Evolutionary conservation across 2,888 invertebrate species (phyloP).

Genomic region (Hypercompe scribonia): DNA sequence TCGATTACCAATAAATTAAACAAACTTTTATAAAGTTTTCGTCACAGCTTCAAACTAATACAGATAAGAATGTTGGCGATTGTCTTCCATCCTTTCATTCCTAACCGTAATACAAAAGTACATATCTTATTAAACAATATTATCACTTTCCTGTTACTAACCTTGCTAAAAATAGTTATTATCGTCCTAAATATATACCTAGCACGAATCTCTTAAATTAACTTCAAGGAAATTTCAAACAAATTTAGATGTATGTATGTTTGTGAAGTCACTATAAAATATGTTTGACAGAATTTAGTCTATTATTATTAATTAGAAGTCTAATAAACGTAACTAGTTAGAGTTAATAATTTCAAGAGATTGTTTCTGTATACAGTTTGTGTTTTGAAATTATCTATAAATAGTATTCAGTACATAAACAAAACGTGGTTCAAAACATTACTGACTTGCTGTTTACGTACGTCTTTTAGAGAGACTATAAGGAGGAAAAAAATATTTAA

Average conservation of each 20-base stretch:
- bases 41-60: not conserved
- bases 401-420: not conserved
- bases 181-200: not conserved
- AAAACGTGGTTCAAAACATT: not conserved
- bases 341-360: not conserved
- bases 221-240: not conserved
- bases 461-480: not conserved
- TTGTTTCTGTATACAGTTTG: not conserved
- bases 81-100: not conserved
- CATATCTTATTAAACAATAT: not conserved
- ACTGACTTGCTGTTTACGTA: not conserved
- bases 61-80: not conserved
- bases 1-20: conserved; percentile 19
- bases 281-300: not conserved
- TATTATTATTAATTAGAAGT: not conserved
- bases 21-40: not conserved
- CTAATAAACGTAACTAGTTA: not conserved
- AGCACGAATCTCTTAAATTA: not conserved
- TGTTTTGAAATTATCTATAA: not conserved
- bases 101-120: not conserved
- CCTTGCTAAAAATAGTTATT: not conserved
- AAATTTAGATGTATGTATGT: not conserved
- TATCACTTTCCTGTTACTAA: not conserved
- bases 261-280: not conserved
- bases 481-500: too few species aligned